These are phyloP conservation scores for Mesoclemmys tuberculata DNA, from an alignment of 2,113 vertebrate genomes.

Conservation along the genomic window DNA sequence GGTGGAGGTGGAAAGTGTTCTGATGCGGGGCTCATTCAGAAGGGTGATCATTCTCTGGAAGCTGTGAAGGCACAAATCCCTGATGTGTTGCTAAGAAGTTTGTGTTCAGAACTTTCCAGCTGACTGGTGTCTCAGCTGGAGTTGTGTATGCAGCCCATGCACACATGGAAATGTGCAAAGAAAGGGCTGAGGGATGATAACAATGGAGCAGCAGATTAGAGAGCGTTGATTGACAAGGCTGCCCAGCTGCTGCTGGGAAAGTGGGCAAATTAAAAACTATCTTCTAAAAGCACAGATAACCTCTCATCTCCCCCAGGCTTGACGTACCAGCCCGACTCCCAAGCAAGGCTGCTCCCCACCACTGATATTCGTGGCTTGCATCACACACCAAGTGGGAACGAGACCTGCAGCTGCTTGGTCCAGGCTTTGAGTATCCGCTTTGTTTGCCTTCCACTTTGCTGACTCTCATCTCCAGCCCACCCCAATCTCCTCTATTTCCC, in stretches of 20 bases:
- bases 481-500: neutral
- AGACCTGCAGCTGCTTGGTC: neutral
- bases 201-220: neutral
- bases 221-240: neutral
- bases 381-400: rapidly evolving
- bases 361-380: rapidly evolving
- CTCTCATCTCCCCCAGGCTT: neutral
- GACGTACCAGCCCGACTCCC: rapidly evolving
- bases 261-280: neutral
- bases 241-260: neutral
- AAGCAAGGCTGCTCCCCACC: neutral
- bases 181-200: rapidly evolving
- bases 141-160: rapidly evolving
- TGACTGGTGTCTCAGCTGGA: neutral
- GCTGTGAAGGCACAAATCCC: neutral
- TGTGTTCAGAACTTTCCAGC: rapidly evolving
- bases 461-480: neutral
- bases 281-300: neutral
- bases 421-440: neutral
- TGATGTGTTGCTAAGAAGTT: rapidly evolving
- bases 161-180: rapidly evolving
- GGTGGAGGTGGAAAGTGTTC: neutral
- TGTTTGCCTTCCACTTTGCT: neutral
- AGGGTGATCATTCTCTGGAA: neutral
- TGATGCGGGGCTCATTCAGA: rapidly evolving